These are phyloP conservation scores for Andrena bucephala DNA, from an alignment of 2,888 invertebrate genomes.

Conservation along the genomic window DNA sequence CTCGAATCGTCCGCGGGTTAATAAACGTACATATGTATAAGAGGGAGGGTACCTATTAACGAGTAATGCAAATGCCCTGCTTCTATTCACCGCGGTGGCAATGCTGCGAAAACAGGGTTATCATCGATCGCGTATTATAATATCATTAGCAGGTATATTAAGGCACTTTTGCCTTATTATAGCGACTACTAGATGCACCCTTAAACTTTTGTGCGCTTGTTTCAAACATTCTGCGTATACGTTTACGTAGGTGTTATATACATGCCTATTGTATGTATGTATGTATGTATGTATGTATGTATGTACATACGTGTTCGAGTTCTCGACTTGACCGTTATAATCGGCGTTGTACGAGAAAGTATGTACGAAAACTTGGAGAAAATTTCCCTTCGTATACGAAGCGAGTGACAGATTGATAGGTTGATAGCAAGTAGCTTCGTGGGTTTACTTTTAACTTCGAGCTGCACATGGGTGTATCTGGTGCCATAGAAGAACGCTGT, in stretches of 20 bases:
- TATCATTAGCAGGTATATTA: not conserved
- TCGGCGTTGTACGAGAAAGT: not conserved
- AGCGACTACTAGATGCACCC: not conserved
- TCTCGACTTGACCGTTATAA: not conserved
- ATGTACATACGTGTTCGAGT: too few species aligned
- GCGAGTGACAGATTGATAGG: not conserved
- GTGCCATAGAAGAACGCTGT: conserved; percentile 16
- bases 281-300: too few species aligned
- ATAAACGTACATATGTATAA: too few species aligned
- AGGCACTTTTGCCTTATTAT: not conserved
- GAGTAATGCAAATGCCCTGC: not conserved
- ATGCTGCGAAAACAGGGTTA: not conserved
- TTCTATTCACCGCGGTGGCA: not conserved
- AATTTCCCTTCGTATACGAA: not conserved
- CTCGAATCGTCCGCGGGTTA: too few species aligned
- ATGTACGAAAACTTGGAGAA: not conserved
- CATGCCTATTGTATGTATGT: too few species aligned
- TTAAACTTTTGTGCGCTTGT: not conserved
- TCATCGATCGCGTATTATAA: not conserved
- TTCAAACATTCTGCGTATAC: not conserved
- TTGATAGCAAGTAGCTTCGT: not conserved
- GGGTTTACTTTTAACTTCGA: conserved; percentile 5
- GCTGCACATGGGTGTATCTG: conserved; percentile 5
- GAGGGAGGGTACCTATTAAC: not conserved
- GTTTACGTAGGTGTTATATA: too few species aligned